phyloP scores from a whole-genome alignment of 2,888 invertebrate genomes.

The Poecilobothrus nobilitatus region DNA sequence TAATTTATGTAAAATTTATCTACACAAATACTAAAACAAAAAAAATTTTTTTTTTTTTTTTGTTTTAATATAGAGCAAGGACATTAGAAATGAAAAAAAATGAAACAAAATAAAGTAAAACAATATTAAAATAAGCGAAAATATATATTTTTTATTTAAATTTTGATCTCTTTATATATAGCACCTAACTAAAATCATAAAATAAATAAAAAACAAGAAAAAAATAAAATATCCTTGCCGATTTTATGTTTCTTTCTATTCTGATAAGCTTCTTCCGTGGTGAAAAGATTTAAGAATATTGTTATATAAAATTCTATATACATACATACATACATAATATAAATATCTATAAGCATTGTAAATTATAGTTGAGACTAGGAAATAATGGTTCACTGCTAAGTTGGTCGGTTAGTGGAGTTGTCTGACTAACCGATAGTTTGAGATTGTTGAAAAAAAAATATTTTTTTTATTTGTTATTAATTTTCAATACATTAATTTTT shows the following conservation, averaged over 20 bases:
- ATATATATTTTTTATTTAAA: too few species aligned
- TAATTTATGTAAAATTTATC: too few species aligned
- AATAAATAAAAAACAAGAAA: neutral
- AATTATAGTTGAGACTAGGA: neutral
- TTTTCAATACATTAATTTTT: neutral
- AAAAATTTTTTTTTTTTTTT: neutral
- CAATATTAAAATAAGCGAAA: neutral
- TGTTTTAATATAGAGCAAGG: neutral
- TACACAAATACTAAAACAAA: too few species aligned
- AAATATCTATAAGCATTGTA: neutral
- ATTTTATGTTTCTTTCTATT: neutral
- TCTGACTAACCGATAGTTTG: too few species aligned
- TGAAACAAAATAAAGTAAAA: neutral
- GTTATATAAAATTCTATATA: neutral
- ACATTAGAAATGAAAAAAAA: neutral
- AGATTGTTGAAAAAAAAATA: too few species aligned
- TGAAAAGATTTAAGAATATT: neutral
- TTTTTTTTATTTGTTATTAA: neutral
- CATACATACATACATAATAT: too few species aligned
- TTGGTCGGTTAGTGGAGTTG: neutral
- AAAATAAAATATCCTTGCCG: neutral
- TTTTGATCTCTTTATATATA: neutral
- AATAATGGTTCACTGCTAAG: neutral
- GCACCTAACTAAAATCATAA: neutral
- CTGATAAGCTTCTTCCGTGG: neutral